phyloP scores from a whole-genome alignment of 2,113 vertebrate genomes.

The Pitta sordida region DNA sequence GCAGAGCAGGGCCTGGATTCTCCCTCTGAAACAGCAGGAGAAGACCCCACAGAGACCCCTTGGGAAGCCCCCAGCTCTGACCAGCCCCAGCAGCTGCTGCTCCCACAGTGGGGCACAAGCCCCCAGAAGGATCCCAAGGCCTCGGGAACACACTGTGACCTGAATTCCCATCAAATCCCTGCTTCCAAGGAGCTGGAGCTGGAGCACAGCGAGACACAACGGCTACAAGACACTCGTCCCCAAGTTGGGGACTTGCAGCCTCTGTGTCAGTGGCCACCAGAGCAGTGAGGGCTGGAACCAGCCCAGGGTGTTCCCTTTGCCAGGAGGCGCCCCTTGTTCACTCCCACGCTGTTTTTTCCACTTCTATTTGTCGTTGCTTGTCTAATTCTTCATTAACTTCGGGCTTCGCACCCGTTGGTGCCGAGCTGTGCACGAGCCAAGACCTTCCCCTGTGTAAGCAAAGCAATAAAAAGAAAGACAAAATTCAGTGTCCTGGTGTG shows the following conservation, averaged over 20 bases:
- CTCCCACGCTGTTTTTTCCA: background rate
- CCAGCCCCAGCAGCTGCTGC: background rate
- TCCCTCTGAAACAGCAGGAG: background rate
- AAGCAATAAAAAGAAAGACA: background rate
- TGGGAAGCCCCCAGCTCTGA: background rate
- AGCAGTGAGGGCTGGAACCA: background rate
- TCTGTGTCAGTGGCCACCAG: background rate
- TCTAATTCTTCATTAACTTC: background rate
- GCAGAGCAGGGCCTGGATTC: background rate
- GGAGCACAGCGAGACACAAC: background rate
- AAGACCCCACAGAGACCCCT: background rate
- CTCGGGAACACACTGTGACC: accelerated
- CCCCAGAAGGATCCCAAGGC: background rate
- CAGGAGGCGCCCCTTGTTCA: background rate
- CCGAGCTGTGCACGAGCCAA: background rate
- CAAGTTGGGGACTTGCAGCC: background rate
- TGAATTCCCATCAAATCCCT: background rate
- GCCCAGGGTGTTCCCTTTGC: background rate
- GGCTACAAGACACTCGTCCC: no score
- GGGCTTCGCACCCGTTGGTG: background rate
- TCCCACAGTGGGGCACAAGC: background rate
- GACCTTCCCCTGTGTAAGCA: background rate
- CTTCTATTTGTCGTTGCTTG: background rate
- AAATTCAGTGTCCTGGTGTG: background rate
- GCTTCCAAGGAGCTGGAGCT: background rate